Conservation (phyloP, 2,888 invertebrate species). For the Venustoraphidia nigricollis region DNA sequence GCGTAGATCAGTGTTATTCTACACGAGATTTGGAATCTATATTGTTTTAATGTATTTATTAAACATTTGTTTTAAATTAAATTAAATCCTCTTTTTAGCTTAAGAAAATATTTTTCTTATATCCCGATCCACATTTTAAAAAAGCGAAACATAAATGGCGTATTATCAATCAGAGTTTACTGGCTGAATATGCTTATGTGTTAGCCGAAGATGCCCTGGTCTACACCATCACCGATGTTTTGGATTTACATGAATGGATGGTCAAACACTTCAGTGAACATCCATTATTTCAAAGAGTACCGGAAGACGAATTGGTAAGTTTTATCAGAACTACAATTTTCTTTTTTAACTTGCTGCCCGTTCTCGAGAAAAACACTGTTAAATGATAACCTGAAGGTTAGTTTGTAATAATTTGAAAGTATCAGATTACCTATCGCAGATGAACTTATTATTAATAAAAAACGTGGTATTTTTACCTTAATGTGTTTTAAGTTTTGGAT, state of each 20-base stretch:
- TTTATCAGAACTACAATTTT: not conserved
- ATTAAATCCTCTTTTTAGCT: slow-evolving; percentile 40
- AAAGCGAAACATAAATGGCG: slow-evolving; percentile 98
- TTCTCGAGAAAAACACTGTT: not conserved
- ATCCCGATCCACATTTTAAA: slow-evolving; percentile 99
- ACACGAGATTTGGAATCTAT: no score
- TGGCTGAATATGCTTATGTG: slow-evolving; percentile 96
- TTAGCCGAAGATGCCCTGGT: slow-evolving; percentile 70
- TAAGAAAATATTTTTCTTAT: slow-evolving; percentile 94
- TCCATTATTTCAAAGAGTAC: slow-evolving; percentile 68
- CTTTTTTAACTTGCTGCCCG: no score
- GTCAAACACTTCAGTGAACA: slow-evolving; percentile 78
- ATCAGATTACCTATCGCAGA: not conserved
- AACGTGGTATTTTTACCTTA: no score
- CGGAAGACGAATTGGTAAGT: slow-evolving; percentile 60
- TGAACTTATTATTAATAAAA: not conserved
- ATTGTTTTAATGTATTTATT: not conserved
- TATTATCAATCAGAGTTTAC: slow-evolving; percentile 81
- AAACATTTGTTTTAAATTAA: slow-evolving; percentile 4
- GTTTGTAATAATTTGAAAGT: no score
- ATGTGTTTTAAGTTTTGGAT: no score
- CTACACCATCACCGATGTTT: slow-evolving; percentile 96
- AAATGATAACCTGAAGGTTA: no score
- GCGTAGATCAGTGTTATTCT: no score
- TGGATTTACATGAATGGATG: slow-evolving; percentile 97